Conservation (phyloP, 2,888 invertebrate genomes). For the Chydorus sphaericus region DNA sequence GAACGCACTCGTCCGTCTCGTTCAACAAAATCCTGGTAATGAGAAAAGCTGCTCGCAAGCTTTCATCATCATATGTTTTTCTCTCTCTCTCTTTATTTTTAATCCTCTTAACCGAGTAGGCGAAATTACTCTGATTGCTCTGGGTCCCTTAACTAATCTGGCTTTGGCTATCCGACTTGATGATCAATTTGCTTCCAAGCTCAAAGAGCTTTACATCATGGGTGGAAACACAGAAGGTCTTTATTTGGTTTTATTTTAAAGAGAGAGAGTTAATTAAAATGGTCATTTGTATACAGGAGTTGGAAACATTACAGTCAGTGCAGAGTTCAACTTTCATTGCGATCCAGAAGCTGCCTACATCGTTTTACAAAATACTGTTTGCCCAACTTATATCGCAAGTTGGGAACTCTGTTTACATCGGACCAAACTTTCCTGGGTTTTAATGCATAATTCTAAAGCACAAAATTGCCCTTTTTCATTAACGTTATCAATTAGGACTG, state of each 20-base stretch:
- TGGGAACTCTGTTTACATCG: constrained; percentile 28
- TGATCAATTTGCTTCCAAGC: constrained; percentile 42
- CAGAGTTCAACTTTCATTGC: constrained; percentile 37
- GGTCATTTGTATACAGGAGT: constrained; percentile 20
- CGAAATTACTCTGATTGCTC: constrained; percentile 43
- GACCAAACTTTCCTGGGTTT: constrained; percentile 11
- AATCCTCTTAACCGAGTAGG: no score
- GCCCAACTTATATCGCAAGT: constrained; percentile 29
- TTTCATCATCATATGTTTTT: not conserved
- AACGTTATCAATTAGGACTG: constrained; percentile 25
- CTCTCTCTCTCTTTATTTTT: constrained; percentile 27
- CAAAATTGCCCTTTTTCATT: not conserved
- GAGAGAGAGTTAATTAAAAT: no score
- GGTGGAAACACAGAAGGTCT: constrained; percentile 62
- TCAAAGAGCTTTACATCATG: constrained; percentile 57
- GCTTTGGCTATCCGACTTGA: constrained; percentile 57
- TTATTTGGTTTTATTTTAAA: not conserved
- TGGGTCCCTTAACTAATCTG: constrained; percentile 65
- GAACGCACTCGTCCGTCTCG: constrained; percentile 20
- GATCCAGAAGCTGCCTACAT: constrained; percentile 39
- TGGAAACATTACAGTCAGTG: constrained; percentile 27
- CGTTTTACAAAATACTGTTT: constrained; percentile 29
- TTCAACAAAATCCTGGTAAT: constrained; percentile 21
- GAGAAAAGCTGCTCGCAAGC: constrained; percentile 1
- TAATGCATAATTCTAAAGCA: not conserved